These are phyloP conservation scores for Sphaerophoria rueppellii DNA, from an alignment of 2,888 invertebrate species.

Conservation along the genomic window DNA sequence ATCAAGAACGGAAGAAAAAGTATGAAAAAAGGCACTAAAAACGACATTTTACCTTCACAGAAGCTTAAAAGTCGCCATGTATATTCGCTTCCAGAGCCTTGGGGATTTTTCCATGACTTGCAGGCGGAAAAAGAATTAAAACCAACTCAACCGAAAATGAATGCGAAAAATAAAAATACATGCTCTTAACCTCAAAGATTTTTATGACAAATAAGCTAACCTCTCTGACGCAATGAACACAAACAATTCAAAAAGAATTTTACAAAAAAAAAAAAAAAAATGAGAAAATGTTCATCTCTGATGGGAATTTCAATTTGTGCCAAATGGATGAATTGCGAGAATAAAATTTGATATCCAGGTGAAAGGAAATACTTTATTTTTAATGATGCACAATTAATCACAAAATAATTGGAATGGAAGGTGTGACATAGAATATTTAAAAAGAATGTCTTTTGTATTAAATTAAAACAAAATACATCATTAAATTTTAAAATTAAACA, in stretches of 20 bases:
- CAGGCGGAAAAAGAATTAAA: constrained; percentile 8
- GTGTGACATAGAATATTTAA: constrained; percentile 7
- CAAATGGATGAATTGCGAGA: constrained; percentile 5
- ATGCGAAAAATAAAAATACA: constrained; percentile 6
- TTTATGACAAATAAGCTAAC: constrained; percentile 9
- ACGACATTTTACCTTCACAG: background rate
- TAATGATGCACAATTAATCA: constrained; percentile 3
- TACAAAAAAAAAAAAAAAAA: too few species aligned
- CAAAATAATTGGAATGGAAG: constrained; percentile 4
- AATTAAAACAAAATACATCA: too few species aligned
- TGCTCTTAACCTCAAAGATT: background rate
- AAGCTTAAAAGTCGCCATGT: constrained; percentile 1
- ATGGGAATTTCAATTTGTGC: constrained; percentile 21
- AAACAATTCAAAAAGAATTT: background rate
- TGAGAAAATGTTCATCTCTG: background rate
- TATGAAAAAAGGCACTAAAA: background rate
- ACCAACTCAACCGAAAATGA: constrained; percentile 12
- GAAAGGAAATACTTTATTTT: background rate
- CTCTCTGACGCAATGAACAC: background rate
- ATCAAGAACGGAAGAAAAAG: background rate
- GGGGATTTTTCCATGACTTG: background rate
- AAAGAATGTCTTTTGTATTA: too few species aligned
- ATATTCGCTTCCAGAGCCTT: background rate
- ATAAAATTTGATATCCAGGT: constrained; percentile 6
- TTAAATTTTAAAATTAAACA: too few species aligned